Evolutionary conservation across 2,113 vertebrate genomes (phyloP), one percentile per base, ranked within the genome.

Genomic region (Malaclemys terrapin): DNA sequence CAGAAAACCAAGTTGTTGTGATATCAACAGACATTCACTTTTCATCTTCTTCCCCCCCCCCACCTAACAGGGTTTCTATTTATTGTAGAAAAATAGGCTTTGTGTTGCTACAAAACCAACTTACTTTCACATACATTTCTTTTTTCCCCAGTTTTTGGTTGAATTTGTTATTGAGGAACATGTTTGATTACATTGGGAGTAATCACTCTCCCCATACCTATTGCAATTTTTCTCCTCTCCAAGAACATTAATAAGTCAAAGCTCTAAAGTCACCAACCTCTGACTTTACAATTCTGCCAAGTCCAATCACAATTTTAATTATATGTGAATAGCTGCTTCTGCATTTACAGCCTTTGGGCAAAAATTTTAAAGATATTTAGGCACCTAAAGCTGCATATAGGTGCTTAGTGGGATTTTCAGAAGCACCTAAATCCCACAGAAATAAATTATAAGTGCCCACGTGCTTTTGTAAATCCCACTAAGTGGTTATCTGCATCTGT

Each of bases 101-200:
- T 1, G 0, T 35, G 6, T n/a, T 6, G 1, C 19, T 91, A 27
- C 22, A 53, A 88, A 84, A 10, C 5, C 69, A 85, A 31, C 3
- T 31, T 31, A 31, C 29, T 62, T 62, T 31, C 29, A 0, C 42
- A 9, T 62, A 47, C 0, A 0, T 20, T 65, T 85, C 31, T 80
- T 52, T 3, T 1, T 50, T 4, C 45, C 57, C 80, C 9, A 7
- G 22, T 3, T 16, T 5, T 56, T 81, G 42, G 1, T 54, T 84
- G 13, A 4, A 57, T 49, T 85, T 81, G 38, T 3, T 3, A 38
- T 81, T 35, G 53, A 38, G 13, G 42, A 78, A 0, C 0, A 8
- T 85, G 10, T 80, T 52, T 54, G 83, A 31, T 62, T 65, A n/a
- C 3, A 81, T 53, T 6, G 12, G 0, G 10, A 49, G 1, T 59